Base-by-base conservation (phyloP, 2,888 invertebrate genomes). In the Cosmopolites sordidus region DNA sequence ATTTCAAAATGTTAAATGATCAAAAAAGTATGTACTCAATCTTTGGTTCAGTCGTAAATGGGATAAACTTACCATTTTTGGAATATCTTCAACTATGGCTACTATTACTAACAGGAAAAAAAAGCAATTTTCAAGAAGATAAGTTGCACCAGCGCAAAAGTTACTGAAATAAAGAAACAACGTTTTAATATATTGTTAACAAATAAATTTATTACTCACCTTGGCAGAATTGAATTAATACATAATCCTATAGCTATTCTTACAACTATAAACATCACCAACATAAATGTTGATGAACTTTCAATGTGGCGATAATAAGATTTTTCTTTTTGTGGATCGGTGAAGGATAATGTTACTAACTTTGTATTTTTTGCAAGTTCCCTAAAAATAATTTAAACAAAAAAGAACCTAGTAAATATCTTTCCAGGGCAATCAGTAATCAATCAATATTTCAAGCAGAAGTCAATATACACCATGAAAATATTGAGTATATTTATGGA, bases 331-430 rank as follows among this genome's bases (percentile, higher is more conserved):
- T 79, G 78, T 0, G 75, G 73, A 64, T 86, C 83, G 59, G 79
- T 81, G 73, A 89, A 89, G 56, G 79, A 77, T 50, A 88, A 71
- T 29, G 80, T 81, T 50, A 86, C 71, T 63, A 82, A 77, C 58
- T 81, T 82, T 11, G 84, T 84, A 64, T 86, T 83, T 62, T 83
- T 83, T 48, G 81, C 79, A 47, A 88, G 72, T 66, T 86, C 82
- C 69, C 83, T 83, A 67, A 16, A 16, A 45, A n/a, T n/a, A n/a
- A n/a, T n/a, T n/a, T n/a, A n/a, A n/a, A n/a, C n/a, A n/a, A n/a
- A n/a, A n/a, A n/a, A n/a, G n/a, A n/a, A n/a, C n/a, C n/a, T n/a
- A n/a, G n/a, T n/a, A n/a, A n/a, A n/a, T n/a, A n/a, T n/a, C n/a
- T n/a, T n/a, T n/a, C n/a, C n/a, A n/a, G n/a, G n/a, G n/a, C n/a